Base-by-base conservation (phyloP, 23 tunicate species). In the Trididemnum clinides region DNA sequence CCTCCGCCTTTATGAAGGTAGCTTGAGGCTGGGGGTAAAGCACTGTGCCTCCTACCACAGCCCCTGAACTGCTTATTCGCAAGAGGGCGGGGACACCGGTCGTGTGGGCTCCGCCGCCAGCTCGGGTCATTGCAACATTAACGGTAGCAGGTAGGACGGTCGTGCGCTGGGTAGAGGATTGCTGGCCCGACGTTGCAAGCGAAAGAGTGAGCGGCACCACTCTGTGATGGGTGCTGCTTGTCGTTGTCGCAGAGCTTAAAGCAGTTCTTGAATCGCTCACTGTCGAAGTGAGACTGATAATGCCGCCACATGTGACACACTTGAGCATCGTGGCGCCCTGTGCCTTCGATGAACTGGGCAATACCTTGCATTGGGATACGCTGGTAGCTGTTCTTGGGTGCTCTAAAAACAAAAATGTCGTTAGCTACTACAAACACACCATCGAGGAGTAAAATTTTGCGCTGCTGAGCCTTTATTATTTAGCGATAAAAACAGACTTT, bases 81-180 rank as follows among this genome's bases (percentile, higher is more conserved):
- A 87, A 70, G 26, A 87, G 51, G 19, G 91, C 91, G 0, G 91
- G 91, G 57, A 87, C 91, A 0, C 91, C 91, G 20, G 91, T 28
- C 2, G 88, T 70, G 36, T 84, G 88, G 2, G 78, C 32, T 30
- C 73, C 74, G 28, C 74, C 85, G 26, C 78, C 78, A 2, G 71
- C 82, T 2, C 82, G 71, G 31, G 79, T 7, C 72, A 71, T 80
- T 21, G 91, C 66, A 27, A 86, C 78, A 20, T 84, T 86, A 10
- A 86, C 84, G 2, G 90, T 77, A 10, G 90, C 90, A 0, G 90
- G 90, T 1, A 86, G 78, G 0, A 86, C 84, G 0, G 90, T 86
- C 1, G 90, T 78, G 30, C 91, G 72, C 28, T 78, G 83, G 3
- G 66, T 37, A 1, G 77, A 33, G 34, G 86, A 28, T 38, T 82